Conservation (phyloP, 2,888 invertebrate genomes). For the Rhamnusium bicolor region DNA sequence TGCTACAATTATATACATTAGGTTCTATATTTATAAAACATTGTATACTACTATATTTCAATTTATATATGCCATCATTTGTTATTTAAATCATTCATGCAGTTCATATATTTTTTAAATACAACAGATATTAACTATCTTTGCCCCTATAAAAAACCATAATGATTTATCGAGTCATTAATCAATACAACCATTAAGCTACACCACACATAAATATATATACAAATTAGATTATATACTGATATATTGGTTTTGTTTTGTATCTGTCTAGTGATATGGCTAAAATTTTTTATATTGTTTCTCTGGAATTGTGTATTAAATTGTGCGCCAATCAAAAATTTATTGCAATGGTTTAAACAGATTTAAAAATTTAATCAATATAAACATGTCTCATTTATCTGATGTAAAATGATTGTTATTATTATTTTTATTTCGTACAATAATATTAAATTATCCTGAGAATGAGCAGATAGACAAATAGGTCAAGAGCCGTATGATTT, state of each 20-base stretch:
- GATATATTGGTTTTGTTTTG: slow-evolving; percentile 14
- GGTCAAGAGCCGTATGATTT: too few species aligned
- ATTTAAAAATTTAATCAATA: background rate
- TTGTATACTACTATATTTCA: slow-evolving; percentile 6
- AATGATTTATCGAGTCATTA: slow-evolving; percentile 29
- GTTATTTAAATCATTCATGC: slow-evolving; percentile 8
- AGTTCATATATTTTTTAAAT: slow-evolving; percentile 22
- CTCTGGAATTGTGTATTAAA: background rate
- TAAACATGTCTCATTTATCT: background rate
- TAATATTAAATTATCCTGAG: background rate
- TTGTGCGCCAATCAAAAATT: background rate
- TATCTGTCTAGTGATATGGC: background rate
- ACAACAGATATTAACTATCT: slow-evolving; percentile 24
- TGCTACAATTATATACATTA: slow-evolving; percentile 8
- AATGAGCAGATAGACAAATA: too few species aligned
- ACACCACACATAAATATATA: slow-evolving; percentile 23
- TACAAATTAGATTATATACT: slow-evolving; percentile 22
- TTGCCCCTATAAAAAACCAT: slow-evolving; percentile 7
- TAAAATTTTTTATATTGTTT: background rate
- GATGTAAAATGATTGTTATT: background rate
- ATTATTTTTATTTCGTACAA: background rate
- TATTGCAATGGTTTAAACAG: background rate
- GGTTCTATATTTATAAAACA: background rate
- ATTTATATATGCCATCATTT: slow-evolving; percentile 4
- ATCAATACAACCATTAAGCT: slow-evolving; percentile 23